Base-by-base conservation (phyloP, 2,888 invertebrate genomes). In the Philaethria dido region DNA sequence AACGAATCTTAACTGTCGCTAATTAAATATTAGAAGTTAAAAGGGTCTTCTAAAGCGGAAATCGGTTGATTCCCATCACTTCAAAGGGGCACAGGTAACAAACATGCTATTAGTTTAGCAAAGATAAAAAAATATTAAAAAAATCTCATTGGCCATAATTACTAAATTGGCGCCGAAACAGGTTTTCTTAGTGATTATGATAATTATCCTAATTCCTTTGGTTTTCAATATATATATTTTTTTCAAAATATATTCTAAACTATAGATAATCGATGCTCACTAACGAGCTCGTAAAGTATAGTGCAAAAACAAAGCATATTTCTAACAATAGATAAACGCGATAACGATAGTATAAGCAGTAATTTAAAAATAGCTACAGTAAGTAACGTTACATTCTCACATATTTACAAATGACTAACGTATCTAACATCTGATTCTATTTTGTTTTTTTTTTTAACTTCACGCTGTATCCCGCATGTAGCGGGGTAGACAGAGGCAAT, bases 111-210 rank as follows among this genome's bases (percentile, higher is more conserved):
- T 67, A 71, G 66, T 64, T 62, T 69, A 69, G 39, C 45, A 57
- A 61, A 20, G 62, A 70, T 68, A 69, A 74, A 73, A 72, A 64
- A 65, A 50, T 65, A 64, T 57, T 65, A 68, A 68, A 69, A 77
- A 77, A 76, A 75, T 74, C 72, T 70, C 55, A 71, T 74, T 48
- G 64, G 70, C 67, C 62, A 74, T 77, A 77, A 79, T 78, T 78
- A 75, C 66, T 57, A 83, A 84, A 81, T 83, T 78, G 81, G 77
- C 71, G 78, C 69, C 71, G 62, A 79, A 76, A 77, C 77, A 74
- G 87, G 82, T 86, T 89, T 85, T 75, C 85, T 83, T 83, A 88
- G 88, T 92, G 91, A 92, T 92, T 92, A 92, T 85, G 78, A 82
- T 89, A 90, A 91, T 92, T 80, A 82, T 77, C 81, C 83, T 83